Percentiles rank a stretch among this genome's conserved stretches.
Evolutionary conservation across 2,888 invertebrate species (phyloP).

Genomic region (Agriotes lineatus): DNA sequence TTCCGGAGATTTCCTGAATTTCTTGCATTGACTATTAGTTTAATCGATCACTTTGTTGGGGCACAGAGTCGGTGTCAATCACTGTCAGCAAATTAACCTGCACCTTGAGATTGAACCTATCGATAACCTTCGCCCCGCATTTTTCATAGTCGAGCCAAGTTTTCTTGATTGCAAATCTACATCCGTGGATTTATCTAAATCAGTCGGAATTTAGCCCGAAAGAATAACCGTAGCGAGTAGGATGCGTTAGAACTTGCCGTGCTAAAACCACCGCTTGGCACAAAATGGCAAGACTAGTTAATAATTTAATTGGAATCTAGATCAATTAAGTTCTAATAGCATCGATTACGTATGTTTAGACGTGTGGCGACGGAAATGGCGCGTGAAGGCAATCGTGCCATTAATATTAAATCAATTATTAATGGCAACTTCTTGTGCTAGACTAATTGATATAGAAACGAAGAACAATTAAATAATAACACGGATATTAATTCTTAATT

Average conservation of each 20-base stretch:
- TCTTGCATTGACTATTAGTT: constrained; percentile 12
- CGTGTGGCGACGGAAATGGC: constrained; percentile 14
- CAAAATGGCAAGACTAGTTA: constrained; percentile 23
- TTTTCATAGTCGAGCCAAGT: constrained; percentile 3
- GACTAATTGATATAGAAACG: constrained; percentile 20
- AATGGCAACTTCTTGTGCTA: not conserved
- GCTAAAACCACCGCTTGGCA: too few species aligned
- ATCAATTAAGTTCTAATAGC: constrained; percentile 22
- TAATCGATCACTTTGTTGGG: constrained; percentile 31
- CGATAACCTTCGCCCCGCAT: constrained; percentile 32
- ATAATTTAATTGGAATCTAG: constrained; percentile 30
- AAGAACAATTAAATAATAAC: constrained; percentile 29
- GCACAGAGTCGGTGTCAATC: constrained; percentile 33
- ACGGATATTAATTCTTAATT: constrained; percentile 27
- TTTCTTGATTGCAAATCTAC: constrained; percentile 19
- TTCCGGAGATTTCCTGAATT: not conserved
- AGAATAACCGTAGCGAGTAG: too few species aligned
- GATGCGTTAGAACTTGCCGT: too few species aligned
- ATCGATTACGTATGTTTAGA: constrained; percentile 17
- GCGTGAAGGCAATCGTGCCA: constrained; percentile 24
- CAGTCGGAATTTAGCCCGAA: not conserved
- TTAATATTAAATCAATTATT: constrained; percentile 32
- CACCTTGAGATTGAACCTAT: constrained; percentile 34
- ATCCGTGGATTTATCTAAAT: constrained; percentile 2
- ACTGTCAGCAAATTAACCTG: constrained; percentile 37